A percentile compares a stretch with the other conserved stretches of the same genome.
Conservation (phyloP, 2,888 invertebrate species). For the Eupithecia pulchellata region DNA sequence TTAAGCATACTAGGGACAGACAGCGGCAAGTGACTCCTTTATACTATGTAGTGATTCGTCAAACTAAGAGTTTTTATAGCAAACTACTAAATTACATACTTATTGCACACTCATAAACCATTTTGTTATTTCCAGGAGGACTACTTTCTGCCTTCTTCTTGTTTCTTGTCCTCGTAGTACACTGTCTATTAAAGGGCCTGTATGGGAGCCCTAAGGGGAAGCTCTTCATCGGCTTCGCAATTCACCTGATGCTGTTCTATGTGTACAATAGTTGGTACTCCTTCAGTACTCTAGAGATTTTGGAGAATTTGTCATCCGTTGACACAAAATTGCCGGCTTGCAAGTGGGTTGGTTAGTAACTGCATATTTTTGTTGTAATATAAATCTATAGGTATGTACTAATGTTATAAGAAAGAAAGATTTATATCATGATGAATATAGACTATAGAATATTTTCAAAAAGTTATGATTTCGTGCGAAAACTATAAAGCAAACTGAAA, state of each 20-base stretch:
- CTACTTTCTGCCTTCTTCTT: constrained; percentile 18
- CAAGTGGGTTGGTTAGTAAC: background rate
- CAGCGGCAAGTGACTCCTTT: no score
- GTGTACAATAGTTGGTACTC: background rate
- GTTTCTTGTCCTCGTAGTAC: constrained; percentile 1
- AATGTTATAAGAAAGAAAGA: no score
- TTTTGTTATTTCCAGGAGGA: constrained; percentile 7
- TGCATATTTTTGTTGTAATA: background rate
- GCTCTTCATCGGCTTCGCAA: constrained; percentile 9
- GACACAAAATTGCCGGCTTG: background rate
- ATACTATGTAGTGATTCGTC: no score
- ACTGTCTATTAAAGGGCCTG: constrained; percentile 4
- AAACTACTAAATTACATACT: no score
- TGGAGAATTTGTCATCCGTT: background rate
- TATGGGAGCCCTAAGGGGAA: background rate
- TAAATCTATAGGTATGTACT: no score
- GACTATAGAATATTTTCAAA: no score
- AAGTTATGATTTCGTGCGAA: no score
- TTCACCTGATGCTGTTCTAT: background rate
- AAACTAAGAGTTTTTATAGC: no score
- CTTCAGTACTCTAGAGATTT: background rate
- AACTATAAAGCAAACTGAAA: no score
- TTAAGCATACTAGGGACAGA: no score
- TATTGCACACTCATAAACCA: no score
- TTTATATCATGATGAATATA: no score